These are phyloP conservation scores for Ochotona princeps DNA, from an alignment of 2,113 vertebrate species.

Conservation along the genomic window DNA sequence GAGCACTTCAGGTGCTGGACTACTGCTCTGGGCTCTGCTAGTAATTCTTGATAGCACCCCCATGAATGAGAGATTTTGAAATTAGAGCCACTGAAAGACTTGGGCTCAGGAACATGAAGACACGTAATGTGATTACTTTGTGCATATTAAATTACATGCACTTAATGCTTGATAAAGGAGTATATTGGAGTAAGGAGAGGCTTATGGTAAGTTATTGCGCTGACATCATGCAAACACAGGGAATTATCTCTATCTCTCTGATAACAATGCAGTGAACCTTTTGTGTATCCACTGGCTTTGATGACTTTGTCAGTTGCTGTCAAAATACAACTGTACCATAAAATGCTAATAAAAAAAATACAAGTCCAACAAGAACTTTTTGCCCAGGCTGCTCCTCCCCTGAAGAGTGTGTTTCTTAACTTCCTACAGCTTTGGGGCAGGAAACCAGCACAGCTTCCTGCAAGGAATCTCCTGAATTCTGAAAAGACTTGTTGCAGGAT, in stretches of 20 bases:
- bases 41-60: too few species aligned
- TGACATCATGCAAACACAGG: not conserved
- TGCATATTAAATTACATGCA: not conserved
- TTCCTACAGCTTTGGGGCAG: not conserved
- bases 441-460: not conserved
- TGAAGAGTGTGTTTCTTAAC: not conserved
- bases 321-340: too few species aligned
- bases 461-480: not conserved
- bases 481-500: not conserved
- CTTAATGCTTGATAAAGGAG: not conserved
- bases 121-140: not conserved
- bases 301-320: not conserved
- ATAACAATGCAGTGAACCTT: not conserved
- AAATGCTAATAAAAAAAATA: too few species aligned
- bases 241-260: not conserved
- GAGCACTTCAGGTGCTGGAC: too few species aligned
- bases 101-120: not conserved
- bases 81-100: not conserved
- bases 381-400: not conserved
- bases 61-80: not conserved
- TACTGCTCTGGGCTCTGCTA: too few species aligned
- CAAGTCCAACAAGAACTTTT: not conserved
- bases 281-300: not conserved
- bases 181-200: not conserved
- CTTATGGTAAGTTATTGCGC: constrained; percentile 5